Base-by-base conservation (phyloP, 2,113 vertebrate species). In the Syrrhaptes paradoxus region DNA sequence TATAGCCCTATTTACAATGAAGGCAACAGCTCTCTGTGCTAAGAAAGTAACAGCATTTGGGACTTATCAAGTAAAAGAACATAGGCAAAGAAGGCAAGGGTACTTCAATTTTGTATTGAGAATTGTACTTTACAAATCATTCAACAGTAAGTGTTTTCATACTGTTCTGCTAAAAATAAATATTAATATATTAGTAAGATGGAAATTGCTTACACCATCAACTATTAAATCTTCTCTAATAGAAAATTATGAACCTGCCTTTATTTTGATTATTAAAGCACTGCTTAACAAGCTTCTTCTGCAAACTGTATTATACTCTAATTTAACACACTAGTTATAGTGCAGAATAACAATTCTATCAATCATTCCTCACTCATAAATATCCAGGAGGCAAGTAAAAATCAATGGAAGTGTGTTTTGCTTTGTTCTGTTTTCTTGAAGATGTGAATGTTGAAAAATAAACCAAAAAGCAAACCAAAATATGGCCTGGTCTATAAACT, bases 181-280 rank as follows among this genome's bases (percentile, higher is more conserved):
- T 46, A 41, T 24, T 73, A 32, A 13, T 51, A 32, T 66, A 32
- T 67, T 74, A 41, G 31, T 75, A 58, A 70, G 43, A 82, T n/a
- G 49, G 26, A 81, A 89, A 63, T 51, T 36, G 45, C 58, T 85
- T 85, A 73, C 17, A 68, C 45, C 6, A 63, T 79, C 36, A 48
- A 45, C 65, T 86, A 55, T 34, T 89, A 93, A 89, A 75, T 96
- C 52, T 77, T 76, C 45, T 29, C 34, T 45, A 55, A 58, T 10
- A 57, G 79, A 48, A 74, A 87, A 78, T 71, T 22, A 74, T 34
- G 29, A 85, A 51, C 7, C 17, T 70, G 21, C 28, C n/a, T 93
- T 91, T 74, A 41, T 81, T 70, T 81, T 68, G 62, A 88, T 76
- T 67, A 93, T 90, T 80, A 70, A 95, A 86, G 55, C 43, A 61